phyloP scores from a whole-genome alignment of 2,113 vertebrate genomes.

The Hyla sarda region DNA sequence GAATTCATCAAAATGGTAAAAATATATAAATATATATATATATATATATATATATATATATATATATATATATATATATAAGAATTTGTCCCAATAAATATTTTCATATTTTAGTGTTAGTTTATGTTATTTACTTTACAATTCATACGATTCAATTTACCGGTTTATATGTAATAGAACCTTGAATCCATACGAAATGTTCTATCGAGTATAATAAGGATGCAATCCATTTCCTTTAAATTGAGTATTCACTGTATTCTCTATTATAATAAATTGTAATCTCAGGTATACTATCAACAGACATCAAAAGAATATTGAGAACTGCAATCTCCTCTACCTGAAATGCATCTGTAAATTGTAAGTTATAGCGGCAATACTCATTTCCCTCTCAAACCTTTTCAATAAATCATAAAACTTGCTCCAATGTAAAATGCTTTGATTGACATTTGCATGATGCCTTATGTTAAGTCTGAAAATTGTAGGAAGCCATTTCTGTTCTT shows the following conservation, averaged over 20 bases:
- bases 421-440: neutral
- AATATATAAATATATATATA: no score
- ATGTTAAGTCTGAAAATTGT: neutral
- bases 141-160: neutral
- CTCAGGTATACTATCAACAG: neutral
- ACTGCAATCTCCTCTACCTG: neutral
- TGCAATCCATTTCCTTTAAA: slow-evolving; percentile 9
- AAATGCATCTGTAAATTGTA: neutral
- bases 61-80: no score
- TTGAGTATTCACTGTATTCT: neutral
- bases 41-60: no score
- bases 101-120: no score
- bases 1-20: no score
- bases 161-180: neutral
- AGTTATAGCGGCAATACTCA: neutral
- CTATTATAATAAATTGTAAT: slow-evolving; percentile 9
- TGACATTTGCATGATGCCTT: neutral
- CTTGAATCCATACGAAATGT: neutral
- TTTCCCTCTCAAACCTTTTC: neutral
- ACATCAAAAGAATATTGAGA: slow-evolving; percentile 19
- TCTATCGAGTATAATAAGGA: neutral
- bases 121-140: neutral
- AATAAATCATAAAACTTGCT: neutral
- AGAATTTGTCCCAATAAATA: no score
- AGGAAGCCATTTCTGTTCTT: neutral